Evolutionary conservation across 2,888 invertebrate species (phyloP).

Genomic region (Aquatica leii): DNA sequence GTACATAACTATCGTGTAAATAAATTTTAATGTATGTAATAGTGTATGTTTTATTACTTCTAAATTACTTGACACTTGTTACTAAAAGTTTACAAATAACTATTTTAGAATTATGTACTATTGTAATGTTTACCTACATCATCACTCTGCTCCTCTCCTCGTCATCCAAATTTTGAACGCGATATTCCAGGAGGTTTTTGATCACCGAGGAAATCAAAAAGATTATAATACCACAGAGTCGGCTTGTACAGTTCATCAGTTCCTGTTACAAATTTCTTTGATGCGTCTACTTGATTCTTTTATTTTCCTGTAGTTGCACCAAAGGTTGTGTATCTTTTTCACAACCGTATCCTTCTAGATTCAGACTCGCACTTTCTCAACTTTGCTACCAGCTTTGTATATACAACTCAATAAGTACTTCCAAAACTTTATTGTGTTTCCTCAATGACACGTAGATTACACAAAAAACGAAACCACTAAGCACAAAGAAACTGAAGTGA

Average conservation of each 20-base stretch:
- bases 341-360: too few species aligned
- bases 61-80: neutral
- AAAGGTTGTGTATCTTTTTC: too few species aligned
- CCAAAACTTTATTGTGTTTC: too few species aligned
- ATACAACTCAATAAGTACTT: too few species aligned
- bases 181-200: neutral
- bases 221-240: too few species aligned
- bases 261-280: too few species aligned
- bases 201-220: constrained; percentile 7
- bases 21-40: neutral
- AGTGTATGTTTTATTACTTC: neutral
- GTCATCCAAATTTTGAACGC: constrained; percentile 4
- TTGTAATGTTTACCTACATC: constrained; percentile 7
- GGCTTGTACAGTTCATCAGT: constrained; percentile 2
- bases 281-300: too few species aligned
- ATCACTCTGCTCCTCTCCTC: neutral
- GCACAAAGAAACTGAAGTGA: too few species aligned
- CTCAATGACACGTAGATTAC: too few species aligned
- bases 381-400: constrained; percentile 7
- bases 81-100: neutral
- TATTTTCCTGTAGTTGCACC: too few species aligned
- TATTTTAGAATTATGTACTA: neutral
- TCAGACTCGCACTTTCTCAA: neutral
- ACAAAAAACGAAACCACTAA: too few species aligned
- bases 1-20: neutral